Evolutionary conservation across 2,888 invertebrate species (phyloP).

Genomic region (Drosophila nigritarsus): DNA sequence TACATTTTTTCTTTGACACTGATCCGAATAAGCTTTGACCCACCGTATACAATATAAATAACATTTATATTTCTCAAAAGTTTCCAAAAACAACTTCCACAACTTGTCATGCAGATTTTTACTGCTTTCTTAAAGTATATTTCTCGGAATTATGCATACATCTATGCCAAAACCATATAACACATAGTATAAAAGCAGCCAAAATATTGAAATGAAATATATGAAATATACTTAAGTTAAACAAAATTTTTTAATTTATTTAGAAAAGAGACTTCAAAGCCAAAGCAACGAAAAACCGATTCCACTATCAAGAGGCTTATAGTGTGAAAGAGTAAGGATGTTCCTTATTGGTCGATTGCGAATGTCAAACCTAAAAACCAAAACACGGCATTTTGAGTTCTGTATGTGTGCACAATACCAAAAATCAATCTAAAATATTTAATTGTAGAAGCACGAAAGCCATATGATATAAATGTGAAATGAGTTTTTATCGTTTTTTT

Average conservation of each 20-base stretch:
- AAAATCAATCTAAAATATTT: neutral
- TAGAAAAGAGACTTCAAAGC: neutral
- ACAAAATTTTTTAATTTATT: neutral
- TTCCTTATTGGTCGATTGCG: neutral
- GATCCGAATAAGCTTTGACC: too few relatives aligned
- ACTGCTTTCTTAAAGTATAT: neutral
- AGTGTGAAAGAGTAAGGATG: neutral
- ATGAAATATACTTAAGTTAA: neutral
- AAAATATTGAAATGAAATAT: neutral
- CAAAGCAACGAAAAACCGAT: neutral
- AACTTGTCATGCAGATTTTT: neutral
- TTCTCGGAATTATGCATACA: neutral
- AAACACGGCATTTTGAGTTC: neutral
- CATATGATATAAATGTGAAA: too few relatives aligned
- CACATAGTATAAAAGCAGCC: neutral
- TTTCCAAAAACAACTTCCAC: neutral
- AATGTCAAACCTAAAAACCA: too few relatives aligned
- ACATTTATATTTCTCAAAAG: neutral
- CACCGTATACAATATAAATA: too few relatives aligned
- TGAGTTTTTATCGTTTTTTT: too few relatives aligned
- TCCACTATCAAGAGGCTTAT: neutral
- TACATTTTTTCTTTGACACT: too few relatives aligned
- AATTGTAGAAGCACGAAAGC: rapidly evolving
- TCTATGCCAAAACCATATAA: too few relatives aligned
- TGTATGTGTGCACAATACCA: neutral